phyloP scores from a whole-genome alignment of 2,113 vertebrate species.

The Ceyx cyanopectus region DNA sequence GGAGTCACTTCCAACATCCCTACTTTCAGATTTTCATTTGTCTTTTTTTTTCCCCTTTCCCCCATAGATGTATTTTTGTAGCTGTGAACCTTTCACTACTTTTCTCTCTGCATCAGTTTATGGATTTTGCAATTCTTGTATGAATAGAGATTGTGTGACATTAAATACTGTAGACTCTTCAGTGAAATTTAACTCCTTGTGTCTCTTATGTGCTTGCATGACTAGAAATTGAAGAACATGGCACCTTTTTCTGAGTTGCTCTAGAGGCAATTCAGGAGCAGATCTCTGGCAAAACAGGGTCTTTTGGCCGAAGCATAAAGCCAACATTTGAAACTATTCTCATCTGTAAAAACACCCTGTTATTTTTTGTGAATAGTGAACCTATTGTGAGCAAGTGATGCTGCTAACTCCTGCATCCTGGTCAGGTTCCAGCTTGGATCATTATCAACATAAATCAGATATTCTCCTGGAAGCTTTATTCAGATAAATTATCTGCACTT shows the following conservation, averaged over 20 bases:
- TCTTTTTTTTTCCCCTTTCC: not conserved
- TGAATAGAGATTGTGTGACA: not conserved
- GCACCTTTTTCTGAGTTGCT: not conserved
- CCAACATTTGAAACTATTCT: not conserved
- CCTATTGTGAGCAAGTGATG: not conserved
- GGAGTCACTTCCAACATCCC: not conserved
- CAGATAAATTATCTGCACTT: conserved; percentile 67
- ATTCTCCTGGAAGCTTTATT: conserved; percentile 48
- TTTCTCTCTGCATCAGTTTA: not conserved
- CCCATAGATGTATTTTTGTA: not conserved
- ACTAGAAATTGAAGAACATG: not conserved
- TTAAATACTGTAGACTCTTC: not conserved
- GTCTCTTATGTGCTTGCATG: not conserved
- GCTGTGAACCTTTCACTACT: not conserved
- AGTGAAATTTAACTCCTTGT: conserved; percentile 5
- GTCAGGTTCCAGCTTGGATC: conserved; percentile 52
- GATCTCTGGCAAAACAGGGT: not conserved
- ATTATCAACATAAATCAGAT: conserved; percentile 57
- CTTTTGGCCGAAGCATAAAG: not conserved
- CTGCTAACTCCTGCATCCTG: conserved; percentile 33
- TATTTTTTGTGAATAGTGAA: conserved; percentile 4
- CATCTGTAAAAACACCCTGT: not conserved
- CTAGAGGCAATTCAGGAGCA: not conserved
- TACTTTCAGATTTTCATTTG: not conserved
- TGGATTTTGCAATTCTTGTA: not conserved